phyloP scores from a whole-genome alignment of 92 coral and sea anemone species.

The Scolanthus callimorphus region DNA sequence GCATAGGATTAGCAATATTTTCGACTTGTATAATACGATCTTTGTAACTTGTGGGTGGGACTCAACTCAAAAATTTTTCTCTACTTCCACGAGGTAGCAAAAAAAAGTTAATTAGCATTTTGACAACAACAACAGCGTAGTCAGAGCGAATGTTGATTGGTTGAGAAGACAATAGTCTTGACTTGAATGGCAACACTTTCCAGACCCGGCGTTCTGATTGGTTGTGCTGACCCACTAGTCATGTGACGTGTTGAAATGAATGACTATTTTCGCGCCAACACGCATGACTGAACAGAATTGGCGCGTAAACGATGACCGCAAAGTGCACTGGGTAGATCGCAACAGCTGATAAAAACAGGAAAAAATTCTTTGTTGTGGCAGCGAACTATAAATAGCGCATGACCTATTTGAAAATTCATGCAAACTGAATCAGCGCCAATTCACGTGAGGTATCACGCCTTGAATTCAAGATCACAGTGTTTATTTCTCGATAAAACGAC shows the following conservation, averaged over 20 bases:
- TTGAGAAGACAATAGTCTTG: constrained; percentile 45
- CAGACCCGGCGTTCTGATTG: constrained; percentile 56
- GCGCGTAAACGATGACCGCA: constrained; percentile 82
- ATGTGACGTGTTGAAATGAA: constrained; percentile 74
- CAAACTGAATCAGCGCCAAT: not conserved
- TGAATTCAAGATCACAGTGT: not conserved
- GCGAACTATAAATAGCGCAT: not conserved
- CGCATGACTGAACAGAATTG: constrained; percentile 72
- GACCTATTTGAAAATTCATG: not conserved
- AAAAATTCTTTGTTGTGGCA: not conserved
- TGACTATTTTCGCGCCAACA: constrained; percentile 65
- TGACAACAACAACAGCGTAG: constrained; percentile 90
- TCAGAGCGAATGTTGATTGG: constrained; percentile 59
- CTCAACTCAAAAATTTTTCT: constrained; percentile 68
- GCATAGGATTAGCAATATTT: not conserved
- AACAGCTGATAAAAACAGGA: constrained; percentile 20
- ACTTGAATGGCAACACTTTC: constrained; percentile 75
- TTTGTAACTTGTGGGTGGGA: constrained; percentile 84
- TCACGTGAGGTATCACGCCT: not conserved
- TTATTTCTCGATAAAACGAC: not conserved
- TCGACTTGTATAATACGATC: not conserved
- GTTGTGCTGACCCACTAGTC: constrained; percentile 33
- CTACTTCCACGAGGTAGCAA: constrained; percentile 90
- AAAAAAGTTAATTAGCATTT: constrained; percentile 88
- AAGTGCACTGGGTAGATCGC: constrained; percentile 50